These are phyloP conservation scores for Cercopithecus mona DNA, from an alignment of 2,113 vertebrate species.

Conservation along the genomic window DNA sequence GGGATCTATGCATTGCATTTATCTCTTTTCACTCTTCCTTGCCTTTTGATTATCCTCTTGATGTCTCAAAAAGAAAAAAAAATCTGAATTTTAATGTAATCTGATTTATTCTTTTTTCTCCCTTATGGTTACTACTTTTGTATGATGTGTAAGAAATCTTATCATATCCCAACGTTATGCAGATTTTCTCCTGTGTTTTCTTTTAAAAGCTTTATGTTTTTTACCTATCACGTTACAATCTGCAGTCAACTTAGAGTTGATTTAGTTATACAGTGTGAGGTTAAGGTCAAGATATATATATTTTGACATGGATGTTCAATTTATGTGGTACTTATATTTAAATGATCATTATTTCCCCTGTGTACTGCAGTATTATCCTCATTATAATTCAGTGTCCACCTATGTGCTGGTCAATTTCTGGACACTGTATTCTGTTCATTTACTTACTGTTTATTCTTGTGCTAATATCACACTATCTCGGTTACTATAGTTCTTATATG, in stretches of 20 bases:
- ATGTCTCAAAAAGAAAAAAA: background rate
- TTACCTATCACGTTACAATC: background rate
- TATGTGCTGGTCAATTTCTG: background rate
- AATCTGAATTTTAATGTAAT: background rate
- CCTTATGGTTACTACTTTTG: background rate
- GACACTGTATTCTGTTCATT: background rate
- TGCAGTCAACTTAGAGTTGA: background rate
- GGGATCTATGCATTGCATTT: background rate
- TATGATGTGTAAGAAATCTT: background rate
- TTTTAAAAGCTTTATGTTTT: background rate
- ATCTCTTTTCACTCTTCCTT: background rate
- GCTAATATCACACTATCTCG: too few species aligned
- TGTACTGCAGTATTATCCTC: background rate
- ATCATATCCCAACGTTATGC: background rate
- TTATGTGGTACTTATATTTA: background rate
- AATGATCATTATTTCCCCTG: background rate
- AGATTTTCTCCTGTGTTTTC: background rate
- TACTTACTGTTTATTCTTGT: background rate
- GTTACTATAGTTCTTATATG: constrained; percentile 10
- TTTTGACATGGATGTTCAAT: background rate
- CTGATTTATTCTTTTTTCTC: background rate
- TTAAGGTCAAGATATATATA: background rate
- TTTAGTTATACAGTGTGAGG: background rate
- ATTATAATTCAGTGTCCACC: background rate
- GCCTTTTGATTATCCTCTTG: background rate